Conservation (phyloP, 2,888 invertebrate genomes). For the Tribolium freemani region DNA sequence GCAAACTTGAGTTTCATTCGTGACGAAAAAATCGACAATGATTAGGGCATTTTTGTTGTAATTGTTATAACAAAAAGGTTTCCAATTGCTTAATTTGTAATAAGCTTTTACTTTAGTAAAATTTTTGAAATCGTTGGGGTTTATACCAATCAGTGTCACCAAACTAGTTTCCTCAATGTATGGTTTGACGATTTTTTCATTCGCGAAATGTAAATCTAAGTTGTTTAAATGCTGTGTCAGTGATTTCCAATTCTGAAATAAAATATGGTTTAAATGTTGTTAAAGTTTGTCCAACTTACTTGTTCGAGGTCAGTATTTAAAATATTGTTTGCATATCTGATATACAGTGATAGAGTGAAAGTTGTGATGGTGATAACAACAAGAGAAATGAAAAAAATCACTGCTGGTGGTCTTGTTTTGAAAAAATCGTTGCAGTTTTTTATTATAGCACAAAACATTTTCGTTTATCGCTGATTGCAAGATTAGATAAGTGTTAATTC, state of each 20-base stretch:
- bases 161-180: background rate
- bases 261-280: background rate
- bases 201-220: background rate
- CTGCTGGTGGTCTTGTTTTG: conserved; percentile 6
- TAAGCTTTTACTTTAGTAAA: conserved; percentile 1
- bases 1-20: conserved; percentile 8
- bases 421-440: conserved; percentile 26
- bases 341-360: conserved; percentile 10
- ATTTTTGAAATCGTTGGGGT: background rate
- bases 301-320: conserved; percentile 9
- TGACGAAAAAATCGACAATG: background rate
- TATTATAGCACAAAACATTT: background rate
- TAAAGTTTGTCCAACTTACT: background rate
- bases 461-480: background rate
- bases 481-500: background rate
- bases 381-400: conserved; percentile 19
- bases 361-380: conserved; percentile 1
- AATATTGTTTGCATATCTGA: conserved; percentile 9
- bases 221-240: background rate
- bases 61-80: background rate
- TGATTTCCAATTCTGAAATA: conserved; percentile 19
- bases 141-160: background rate
- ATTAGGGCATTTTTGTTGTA: background rate
- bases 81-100: conserved; percentile 6
- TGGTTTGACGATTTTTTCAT: background rate